Percentiles rank a stretch among this genome's conserved stretches.
phyloP scores from a whole-genome alignment of 1,140 invertebrate species.

The Phocides pigmalion region DNA sequence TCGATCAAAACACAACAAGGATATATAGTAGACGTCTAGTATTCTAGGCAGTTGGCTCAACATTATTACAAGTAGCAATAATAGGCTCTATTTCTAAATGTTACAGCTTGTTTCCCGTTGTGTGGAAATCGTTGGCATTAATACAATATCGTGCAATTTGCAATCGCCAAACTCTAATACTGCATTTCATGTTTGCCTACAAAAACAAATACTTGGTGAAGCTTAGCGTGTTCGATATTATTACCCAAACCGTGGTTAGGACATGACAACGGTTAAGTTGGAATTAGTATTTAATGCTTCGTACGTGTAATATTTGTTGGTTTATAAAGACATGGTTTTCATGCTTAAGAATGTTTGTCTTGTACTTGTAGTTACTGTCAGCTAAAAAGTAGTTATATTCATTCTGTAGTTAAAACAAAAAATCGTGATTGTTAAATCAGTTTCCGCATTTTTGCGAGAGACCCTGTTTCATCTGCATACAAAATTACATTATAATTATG shows the following conservation, averaged over 20 bases:
- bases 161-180: conserved; percentile 44
- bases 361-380: no score
- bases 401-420: no score
- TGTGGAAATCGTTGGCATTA: conserved; percentile 41
- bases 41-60: conserved; percentile 41
- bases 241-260: conserved; percentile 24
- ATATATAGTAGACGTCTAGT: conserved; percentile 57
- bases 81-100: conserved; percentile 43
- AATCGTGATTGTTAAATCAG: no score
- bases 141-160: conserved; percentile 39
- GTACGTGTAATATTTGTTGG: conserved; percentile 12
- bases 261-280: conserved; percentile 42
- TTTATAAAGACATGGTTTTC: conserved; percentile 4
- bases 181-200: conserved; percentile 42
- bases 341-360: not conserved
- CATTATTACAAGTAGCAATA: conserved; percentile 38
- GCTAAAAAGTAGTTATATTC: no score
- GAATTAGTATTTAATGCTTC: conserved; percentile 35
- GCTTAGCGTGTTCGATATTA: conserved; percentile 33
- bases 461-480: no score
- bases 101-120: conserved; percentile 34
- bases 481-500: no score
- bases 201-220: conserved; percentile 40
- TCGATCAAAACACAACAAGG: conserved; percentile 68
- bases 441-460: no score